A percentile compares a stretch with the other conserved stretches of the same genome.
Conservation (phyloP, 35 echinoderm and acorn worm species). For the Apostichopus californicus region DNA sequence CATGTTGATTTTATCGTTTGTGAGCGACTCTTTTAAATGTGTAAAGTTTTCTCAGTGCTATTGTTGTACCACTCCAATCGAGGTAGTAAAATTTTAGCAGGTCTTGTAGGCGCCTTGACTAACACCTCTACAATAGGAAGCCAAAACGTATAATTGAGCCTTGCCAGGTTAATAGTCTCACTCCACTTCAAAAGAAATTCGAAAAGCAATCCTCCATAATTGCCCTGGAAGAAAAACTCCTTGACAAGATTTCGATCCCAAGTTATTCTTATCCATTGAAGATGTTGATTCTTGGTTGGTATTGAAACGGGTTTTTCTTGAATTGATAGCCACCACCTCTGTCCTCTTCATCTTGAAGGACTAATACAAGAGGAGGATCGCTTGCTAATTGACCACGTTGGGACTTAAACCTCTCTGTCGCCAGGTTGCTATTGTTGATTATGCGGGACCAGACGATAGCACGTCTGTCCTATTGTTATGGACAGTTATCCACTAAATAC, state of each 20-base stretch:
- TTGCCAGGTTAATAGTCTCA: constrained; percentile 24
- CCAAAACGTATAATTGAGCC: constrained; percentile 57
- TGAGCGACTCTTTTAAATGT: constrained; percentile 39
- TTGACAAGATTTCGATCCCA: constrained; percentile 27
- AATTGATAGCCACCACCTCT: constrained; percentile 29
- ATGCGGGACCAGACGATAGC: neutral
- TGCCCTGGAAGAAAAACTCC: constrained; percentile 45
- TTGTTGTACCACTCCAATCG: constrained; percentile 22
- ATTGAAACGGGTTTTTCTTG: constrained; percentile 23
- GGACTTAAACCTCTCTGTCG: constrained; percentile 23
- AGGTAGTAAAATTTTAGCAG: constrained; percentile 13
- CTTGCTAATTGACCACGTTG: constrained; percentile 29
- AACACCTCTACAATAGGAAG: constrained; percentile 54
- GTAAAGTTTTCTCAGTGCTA: constrained; percentile 34
- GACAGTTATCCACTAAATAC: constrained; percentile 35
- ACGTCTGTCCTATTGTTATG: constrained; percentile 14
- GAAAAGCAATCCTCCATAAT: constrained; percentile 44
- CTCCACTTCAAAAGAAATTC: constrained; percentile 47
- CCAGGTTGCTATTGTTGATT: constrained; percentile 10
- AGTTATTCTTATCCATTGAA: constrained; percentile 23
- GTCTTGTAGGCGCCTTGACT: constrained; percentile 48
- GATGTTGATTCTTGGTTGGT: constrained; percentile 14
- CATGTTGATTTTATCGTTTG: constrained; percentile 53
- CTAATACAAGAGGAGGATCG: constrained; percentile 25
- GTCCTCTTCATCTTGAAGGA: neutral